These are phyloP conservation scores for Enteromius trimaculatus DNA, from an alignment of 2,797 vertebrate genomes.

Conservation along the genomic window DNA sequence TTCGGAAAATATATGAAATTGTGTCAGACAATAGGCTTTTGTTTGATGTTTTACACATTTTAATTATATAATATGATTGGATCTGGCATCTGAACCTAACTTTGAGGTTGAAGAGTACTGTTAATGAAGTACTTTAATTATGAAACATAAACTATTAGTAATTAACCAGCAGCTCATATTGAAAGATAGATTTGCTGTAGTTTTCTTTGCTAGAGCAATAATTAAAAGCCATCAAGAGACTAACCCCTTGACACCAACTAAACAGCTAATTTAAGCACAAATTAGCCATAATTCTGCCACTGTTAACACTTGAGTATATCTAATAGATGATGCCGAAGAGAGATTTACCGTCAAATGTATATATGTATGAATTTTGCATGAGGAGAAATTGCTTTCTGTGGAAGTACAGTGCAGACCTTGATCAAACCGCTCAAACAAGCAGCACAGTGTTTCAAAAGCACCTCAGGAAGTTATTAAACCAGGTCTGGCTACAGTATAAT, in stretches of 20 bases:
- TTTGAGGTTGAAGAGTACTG: slow-evolving; percentile 6
- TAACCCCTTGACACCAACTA: slow-evolving; percentile 23
- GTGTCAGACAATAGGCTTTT: background rate
- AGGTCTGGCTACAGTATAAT: too few species aligned
- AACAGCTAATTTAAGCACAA: slow-evolving; percentile 30
- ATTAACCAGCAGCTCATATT: background rate
- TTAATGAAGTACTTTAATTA: slow-evolving; percentile 27
- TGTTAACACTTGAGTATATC: background rate
- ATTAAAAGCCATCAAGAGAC: slow-evolving; percentile 23
- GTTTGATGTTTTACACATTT: background rate
- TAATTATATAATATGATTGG: slow-evolving; percentile 26
- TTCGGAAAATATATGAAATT: background rate
- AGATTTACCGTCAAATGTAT: background rate
- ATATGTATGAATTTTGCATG: background rate
- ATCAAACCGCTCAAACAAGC: background rate
- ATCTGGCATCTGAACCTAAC: slow-evolving; percentile 16
- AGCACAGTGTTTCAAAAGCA: background rate
- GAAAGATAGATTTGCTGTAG: slow-evolving; percentile 24
- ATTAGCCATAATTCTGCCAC: slow-evolving; percentile 14
- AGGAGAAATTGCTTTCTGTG: background rate
- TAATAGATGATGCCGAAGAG: background rate
- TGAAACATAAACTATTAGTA: slow-evolving; percentile 12
- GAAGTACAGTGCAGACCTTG: background rate
- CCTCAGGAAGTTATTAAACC: background rate
- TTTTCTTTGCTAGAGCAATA: slow-evolving; percentile 14